Conservation (phyloP, 2,113 vertebrate genomes). For the Phodopus roborovskii region DNA sequence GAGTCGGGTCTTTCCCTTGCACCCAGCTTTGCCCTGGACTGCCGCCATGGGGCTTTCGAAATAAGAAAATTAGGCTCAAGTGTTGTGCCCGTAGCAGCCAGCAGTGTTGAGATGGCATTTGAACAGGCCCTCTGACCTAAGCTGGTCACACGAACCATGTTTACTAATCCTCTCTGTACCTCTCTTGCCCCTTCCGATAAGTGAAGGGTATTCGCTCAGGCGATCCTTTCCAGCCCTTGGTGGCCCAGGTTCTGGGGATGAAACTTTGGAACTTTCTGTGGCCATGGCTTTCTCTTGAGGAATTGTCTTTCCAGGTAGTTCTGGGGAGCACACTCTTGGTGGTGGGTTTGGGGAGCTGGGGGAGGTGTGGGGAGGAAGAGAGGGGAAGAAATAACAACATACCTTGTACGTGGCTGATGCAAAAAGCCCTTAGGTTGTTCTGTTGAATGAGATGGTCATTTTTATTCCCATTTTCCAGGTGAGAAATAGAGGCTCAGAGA, state of each 20-base stretch:
- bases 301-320: background rate
- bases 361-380: background rate
- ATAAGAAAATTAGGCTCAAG: background rate
- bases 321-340: background rate
- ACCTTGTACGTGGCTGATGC: too few relatives aligned
- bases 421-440: background rate
- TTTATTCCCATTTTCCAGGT: background rate
- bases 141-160: background rate
- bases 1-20: rapidly evolving
- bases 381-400: background rate
- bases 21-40: background rate
- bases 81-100: background rate
- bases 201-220: background rate
- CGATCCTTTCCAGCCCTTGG: background rate
- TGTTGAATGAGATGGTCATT: background rate
- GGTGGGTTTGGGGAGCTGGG: background rate
- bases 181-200: background rate
- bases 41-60: rapidly evolving
- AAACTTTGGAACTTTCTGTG: background rate
- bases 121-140: background rate
- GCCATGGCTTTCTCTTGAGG: background rate
- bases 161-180: background rate
- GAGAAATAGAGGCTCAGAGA: slow-evolving; percentile 40
- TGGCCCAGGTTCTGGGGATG: background rate
- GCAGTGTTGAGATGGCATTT: background rate